Evolutionary conservation across 2,888 invertebrate genomes (phyloP), one percentile per base, ranked within the genome.

Genomic region (Leptodirus hochenwartii): DNA sequence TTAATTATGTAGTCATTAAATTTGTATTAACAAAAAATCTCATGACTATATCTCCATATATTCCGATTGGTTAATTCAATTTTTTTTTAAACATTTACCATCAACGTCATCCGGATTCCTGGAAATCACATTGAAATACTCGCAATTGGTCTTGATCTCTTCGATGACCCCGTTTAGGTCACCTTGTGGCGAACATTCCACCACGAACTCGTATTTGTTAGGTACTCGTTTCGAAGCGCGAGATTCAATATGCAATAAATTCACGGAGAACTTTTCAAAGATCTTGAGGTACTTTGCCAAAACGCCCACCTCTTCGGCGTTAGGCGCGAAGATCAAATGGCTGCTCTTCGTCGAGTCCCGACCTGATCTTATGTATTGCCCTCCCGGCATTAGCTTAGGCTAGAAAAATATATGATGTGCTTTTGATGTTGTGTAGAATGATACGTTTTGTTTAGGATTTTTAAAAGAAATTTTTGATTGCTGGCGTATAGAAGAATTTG

Each of bases 191-290:
- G 85, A 81, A 46, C 88, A 90, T 49, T 91, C 87, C 17, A 95
- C 81, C 67, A 90, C 85, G 54, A 95, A 95, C 57, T 95, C 93
- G 47, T 93, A 95, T 32, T 64, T 58, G 14, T 75, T 72, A 9
- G 64, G 71, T 20, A 70, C 63, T 35, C 87, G 66, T 28, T 76
- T 68, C 0, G 91, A 91, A 2, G 91, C 87, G 16, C 85, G 64
- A 0, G 93, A 95, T 54, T 95, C 95, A 35, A 95, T 95, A 54
- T 93, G 90, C 38, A 76, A 59, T 32, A 95, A 65, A 54, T 93
- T 93, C 10, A 95, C 75, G 28, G 50, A 62, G 39, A 74, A 58
- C 6, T 62, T 79, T 52, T 87, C 76, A 56, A 98, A 96, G 14
- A 93, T 71, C 49, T 78, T 76, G 34, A 98, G 64, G 33, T 80